Conservation (phyloP, 1,140 invertebrate species). For the Rhagoletis pomonella region DNA sequence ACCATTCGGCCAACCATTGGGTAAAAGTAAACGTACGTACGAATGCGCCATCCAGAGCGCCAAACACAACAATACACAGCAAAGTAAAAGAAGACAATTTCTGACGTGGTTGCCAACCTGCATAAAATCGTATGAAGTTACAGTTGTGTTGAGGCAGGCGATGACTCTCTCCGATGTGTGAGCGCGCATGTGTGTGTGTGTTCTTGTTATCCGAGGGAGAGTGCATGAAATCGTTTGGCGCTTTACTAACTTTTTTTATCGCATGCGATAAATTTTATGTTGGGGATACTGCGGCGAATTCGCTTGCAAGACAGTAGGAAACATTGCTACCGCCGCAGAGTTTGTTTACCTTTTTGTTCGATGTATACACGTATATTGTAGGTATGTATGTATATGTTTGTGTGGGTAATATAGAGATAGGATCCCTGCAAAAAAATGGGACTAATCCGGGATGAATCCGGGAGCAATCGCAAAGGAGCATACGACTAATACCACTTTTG, state of each 20-base stretch:
- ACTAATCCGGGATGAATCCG: too few relatives aligned
- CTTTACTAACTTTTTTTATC: neutral
- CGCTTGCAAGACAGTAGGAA: neutral
- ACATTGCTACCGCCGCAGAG: neutral
- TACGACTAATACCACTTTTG: too few relatives aligned
- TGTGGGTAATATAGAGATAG: too few relatives aligned
- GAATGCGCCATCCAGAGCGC: slow-evolving; percentile 38
- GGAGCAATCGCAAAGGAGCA: too few relatives aligned
- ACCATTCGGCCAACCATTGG: neutral
- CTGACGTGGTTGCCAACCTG: slow-evolving; percentile 1
- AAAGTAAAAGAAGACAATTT: slow-evolving; percentile 6
- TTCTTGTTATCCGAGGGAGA: neutral
- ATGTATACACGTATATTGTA: too few relatives aligned
- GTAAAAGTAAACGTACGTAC: neutral
- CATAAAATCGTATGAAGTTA: neutral
- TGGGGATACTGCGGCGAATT: neutral
- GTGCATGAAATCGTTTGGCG: neutral
- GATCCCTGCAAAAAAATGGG: too few relatives aligned
- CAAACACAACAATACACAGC: slow-evolving; percentile 21
- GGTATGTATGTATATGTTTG: too few relatives aligned
- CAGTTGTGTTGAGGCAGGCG: neutral
- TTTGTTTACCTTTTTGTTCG: slow-evolving; percentile 35
- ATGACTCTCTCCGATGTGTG: neutral
- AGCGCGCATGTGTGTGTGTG: neutral
- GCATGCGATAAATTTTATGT: slow-evolving; percentile 8